Base-by-base conservation (phyloP, 2,888 invertebrate genomes). In the Lithophane semibrunnea region DNA sequence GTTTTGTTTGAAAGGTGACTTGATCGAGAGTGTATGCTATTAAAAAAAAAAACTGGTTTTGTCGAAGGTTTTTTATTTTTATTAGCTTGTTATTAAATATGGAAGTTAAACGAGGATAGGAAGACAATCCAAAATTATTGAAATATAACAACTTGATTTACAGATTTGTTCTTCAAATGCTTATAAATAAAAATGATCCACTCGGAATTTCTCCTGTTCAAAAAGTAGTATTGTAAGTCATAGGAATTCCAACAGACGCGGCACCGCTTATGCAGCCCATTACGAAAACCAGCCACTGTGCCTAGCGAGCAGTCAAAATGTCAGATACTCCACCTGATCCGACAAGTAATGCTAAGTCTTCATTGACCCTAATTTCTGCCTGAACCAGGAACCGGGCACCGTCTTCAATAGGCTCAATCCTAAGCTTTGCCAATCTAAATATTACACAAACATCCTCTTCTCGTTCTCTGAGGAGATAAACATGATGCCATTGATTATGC, bases 401-500 rank as follows among this genome's bases (percentile, higher is more conserved):
- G 49, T 68, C 18, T 66, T 42, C 63, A 52, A 24, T 54, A 70
- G 61, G 76, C 65, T 56, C 18, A 77, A 29, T 3, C n/a, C 18
- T 70, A 79, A 79, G 72, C 61, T 63, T 64, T 66, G 70, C 76
- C 74, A 77, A 86, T 85, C 83, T 73, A 75, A 77, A 82, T 82
- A 71, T 73, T 77, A 69, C 47, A 69, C 68, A 73, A 85, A 85
- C 66, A 82, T 82, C 72, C 65, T 74, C 61, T 82, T 69, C 65
- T 74, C 61, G 56, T 67, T 73, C 69, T 73, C 56, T 44, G 58
- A 52, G 75, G 78, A 82, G 65, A 85, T 83, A 82, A 82, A 84
- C 83, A 84, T 44, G 75, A 61, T 70, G 70, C 79, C 66, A 80
- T 78, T 84, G 77, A 84, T 75, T 77, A 69, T 78, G 72, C 71